phyloP scores from a whole-genome alignment of 2,888 invertebrate species.

The Pandemis heparana region DNA sequence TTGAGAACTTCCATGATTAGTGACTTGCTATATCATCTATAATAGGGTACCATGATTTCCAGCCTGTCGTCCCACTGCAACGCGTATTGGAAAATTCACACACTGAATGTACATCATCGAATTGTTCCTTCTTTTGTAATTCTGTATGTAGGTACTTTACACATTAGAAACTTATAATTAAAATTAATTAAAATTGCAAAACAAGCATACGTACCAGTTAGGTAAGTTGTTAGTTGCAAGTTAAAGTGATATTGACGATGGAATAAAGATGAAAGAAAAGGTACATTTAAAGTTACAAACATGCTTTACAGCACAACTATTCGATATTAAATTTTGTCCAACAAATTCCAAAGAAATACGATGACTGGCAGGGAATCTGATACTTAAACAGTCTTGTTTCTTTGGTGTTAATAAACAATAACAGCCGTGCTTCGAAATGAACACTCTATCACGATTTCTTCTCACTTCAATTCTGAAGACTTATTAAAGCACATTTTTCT shows the following conservation, averaged over 20 bases:
- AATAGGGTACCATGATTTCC: too few relatives aligned
- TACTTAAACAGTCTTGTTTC: neutral
- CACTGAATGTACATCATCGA: too few relatives aligned
- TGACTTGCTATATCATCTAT: too few relatives aligned
- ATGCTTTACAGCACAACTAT: neutral
- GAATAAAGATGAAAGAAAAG: neutral
- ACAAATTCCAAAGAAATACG: neutral
- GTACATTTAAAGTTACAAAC: neutral
- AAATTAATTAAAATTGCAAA: too few relatives aligned
- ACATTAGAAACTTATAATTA: too few relatives aligned
- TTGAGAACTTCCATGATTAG: too few relatives aligned
- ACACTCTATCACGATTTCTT: slow-evolving; percentile 32
- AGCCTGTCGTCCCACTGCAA: too few relatives aligned
- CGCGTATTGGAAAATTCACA: too few relatives aligned
- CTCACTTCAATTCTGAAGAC: slow-evolving; percentile 11
- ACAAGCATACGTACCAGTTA: too few relatives aligned
- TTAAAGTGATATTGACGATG: neutral
- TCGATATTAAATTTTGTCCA: neutral
- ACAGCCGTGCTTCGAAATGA: slow-evolving; percentile 16
- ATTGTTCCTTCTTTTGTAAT: too few relatives aligned
- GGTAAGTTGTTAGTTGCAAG: neutral
- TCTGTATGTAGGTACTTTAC: too few relatives aligned
- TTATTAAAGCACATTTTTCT: neutral
- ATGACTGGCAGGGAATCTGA: neutral
- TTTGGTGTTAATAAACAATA: neutral